phyloP scores from a whole-genome alignment of 2,888 invertebrate species.

The Chouioia cunea region DNA sequence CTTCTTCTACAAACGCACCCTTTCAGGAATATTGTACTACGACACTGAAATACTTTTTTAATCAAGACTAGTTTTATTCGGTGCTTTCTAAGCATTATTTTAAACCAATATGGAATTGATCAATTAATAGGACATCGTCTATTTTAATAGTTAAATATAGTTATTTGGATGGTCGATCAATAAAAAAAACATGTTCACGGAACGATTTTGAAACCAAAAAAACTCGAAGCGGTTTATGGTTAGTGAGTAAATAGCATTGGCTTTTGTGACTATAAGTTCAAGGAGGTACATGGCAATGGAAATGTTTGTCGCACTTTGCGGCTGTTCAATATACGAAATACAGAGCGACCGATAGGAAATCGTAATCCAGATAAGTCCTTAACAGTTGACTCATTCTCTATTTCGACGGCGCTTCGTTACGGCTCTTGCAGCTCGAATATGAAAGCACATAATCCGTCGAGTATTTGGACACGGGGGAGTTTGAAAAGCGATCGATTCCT shows the following conservation, averaged over 20 bases:
- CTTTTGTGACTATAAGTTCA: background rate
- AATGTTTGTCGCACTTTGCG: slow-evolving; percentile 38
- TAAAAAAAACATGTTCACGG: slow-evolving; percentile 30
- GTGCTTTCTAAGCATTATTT: no score
- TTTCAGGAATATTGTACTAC: no score
- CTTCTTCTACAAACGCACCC: no score
- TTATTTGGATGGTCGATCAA: slow-evolving; percentile 13
- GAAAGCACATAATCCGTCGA: slow-evolving; percentile 41
- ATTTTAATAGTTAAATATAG: slow-evolving; percentile 33
- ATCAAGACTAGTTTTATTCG: no score
- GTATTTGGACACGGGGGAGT: slow-evolving; percentile 41
- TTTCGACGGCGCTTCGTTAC: slow-evolving; percentile 32
- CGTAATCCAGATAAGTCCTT: slow-evolving; percentile 58
- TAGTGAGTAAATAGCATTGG: background rate
- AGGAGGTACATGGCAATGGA: slow-evolving; percentile 27
- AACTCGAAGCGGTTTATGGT: slow-evolving; percentile 28
- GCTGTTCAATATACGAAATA: slow-evolving; percentile 6
- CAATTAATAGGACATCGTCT: slow-evolving; percentile 1
- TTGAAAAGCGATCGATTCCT: slow-evolving; percentile 47
- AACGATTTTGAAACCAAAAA: slow-evolving; percentile 34
- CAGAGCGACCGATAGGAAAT: slow-evolving; percentile 24
- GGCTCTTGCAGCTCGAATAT: slow-evolving; percentile 24
- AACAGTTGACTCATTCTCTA: slow-evolving; percentile 50
- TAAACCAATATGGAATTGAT: no score
- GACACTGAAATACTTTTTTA: no score